Conservation (phyloP, 2,797 vertebrate genomes). For the Lithobates pipiens region DNA sequence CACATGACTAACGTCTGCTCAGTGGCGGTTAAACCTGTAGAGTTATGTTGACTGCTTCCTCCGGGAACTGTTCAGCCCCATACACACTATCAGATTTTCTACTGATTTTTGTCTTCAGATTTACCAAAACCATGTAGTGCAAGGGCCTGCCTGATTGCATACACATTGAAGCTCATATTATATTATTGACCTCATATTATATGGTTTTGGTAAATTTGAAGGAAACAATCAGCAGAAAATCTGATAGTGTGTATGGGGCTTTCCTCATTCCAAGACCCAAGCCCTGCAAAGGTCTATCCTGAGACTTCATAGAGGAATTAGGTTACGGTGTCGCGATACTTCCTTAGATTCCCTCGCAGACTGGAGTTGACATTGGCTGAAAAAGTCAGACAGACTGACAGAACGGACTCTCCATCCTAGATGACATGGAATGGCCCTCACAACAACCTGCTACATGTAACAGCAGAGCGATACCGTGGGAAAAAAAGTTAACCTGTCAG, state of each 20-base stretch:
- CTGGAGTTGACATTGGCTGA: constrained; percentile 39
- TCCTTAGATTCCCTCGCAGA: background rate
- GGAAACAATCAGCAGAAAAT: too few species aligned
- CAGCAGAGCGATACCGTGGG: constrained; percentile 14
- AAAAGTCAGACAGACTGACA: constrained; percentile 28
- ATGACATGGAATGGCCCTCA: constrained; percentile 18
- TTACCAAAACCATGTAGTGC: too few species aligned
- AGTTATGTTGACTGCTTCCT: too few species aligned
- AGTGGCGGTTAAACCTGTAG: too few species aligned
- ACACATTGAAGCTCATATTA: too few species aligned
- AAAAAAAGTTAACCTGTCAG: constrained; percentile 16
- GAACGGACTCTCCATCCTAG: background rate
- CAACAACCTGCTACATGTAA: constrained; percentile 45
- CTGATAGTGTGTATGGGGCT: too few species aligned
- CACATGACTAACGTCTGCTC: too few species aligned
- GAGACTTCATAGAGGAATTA: background rate
- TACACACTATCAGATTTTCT: too few species aligned
- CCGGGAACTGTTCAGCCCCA: background rate
- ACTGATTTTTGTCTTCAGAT: too few species aligned
- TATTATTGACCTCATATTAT: too few species aligned
- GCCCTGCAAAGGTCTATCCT: background rate
- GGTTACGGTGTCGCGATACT: constrained; percentile 20
- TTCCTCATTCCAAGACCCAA: constrained; percentile 9
- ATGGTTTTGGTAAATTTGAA: too few species aligned
- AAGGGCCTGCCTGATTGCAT: too few species aligned